A percentile compares a stretch with the other conserved stretches of the same genome.
Conservation (phyloP, 2,113 vertebrate species). For the Todiramphus chloris region DNA sequence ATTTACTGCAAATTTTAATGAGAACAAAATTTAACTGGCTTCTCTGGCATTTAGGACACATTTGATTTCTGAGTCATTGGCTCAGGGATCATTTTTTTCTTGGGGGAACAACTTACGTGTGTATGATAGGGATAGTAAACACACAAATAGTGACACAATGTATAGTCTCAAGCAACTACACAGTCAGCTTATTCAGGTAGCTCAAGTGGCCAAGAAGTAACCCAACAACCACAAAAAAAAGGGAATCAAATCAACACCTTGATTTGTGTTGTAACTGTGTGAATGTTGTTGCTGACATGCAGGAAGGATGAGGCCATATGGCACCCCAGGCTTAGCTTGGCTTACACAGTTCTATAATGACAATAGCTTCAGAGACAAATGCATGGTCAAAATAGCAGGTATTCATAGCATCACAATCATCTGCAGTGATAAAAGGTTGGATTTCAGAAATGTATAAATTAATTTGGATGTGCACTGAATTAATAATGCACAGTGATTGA, state of each 20-base stretch:
- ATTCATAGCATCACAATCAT: neutral
- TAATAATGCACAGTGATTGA: neutral
- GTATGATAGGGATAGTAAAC: neutral
- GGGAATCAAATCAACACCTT: neutral
- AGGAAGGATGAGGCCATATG: fast-evolving
- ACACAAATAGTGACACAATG: neutral
- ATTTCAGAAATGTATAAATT: neutral
- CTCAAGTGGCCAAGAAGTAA: neutral
- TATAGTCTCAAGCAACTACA: neutral
- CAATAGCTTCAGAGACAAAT: neutral
- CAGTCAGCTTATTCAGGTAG: neutral
- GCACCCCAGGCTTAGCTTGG: neutral
- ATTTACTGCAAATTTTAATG: neutral
- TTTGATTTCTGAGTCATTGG: neutral
- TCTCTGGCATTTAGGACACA: neutral
- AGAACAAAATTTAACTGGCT: neutral
- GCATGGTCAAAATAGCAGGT: neutral
- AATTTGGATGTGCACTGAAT: neutral
- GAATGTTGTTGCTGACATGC: neutral
- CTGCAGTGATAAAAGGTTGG: neutral
- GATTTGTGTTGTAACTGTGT: neutral
- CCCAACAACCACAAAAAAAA: neutral
- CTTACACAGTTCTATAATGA: neutral
- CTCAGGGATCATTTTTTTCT: neutral
- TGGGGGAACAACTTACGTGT: neutral